These are phyloP conservation scores for Aphelenchoides fujianensis DNA, from an alignment of 1,140 invertebrate genomes.

Conservation along the genomic window DNA sequence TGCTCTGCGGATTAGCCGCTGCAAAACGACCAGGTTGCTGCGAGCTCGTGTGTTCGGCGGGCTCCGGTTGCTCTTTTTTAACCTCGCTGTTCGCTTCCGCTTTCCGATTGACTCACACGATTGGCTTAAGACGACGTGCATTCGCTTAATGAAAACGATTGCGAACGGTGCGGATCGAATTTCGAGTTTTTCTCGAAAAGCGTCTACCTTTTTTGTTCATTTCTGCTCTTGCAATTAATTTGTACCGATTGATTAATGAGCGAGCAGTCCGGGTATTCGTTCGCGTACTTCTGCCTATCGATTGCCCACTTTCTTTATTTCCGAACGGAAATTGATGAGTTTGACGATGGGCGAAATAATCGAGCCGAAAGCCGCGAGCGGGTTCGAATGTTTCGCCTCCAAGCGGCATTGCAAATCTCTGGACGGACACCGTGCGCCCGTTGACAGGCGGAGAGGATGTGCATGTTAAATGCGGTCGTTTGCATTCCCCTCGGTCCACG, in stretches of 20 bases:
- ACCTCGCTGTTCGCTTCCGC: neutral
- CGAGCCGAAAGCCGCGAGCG: neutral
- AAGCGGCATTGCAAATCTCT: conserved; percentile 1
- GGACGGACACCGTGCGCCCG: too few species aligned
- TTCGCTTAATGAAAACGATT: too few species aligned
- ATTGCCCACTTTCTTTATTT: neutral
- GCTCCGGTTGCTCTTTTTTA: neutral
- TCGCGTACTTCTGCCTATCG: too few species aligned
- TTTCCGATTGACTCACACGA: too few species aligned
- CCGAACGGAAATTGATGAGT: neutral
- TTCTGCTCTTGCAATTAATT: too few species aligned
- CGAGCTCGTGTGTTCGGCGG: neutral
- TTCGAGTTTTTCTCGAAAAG: neutral
- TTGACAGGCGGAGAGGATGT: conserved; percentile 4
- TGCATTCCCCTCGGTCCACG: neutral
- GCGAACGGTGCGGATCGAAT: neutral
- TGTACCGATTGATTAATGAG: too few species aligned
- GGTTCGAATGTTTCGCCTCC: neutral
- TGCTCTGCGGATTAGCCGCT: neutral
- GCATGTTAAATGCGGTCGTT: conserved; percentile 5
- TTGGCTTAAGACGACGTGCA: too few species aligned
- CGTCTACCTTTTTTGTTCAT: too few species aligned
- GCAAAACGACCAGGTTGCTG: neutral
- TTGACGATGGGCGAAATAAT: neutral
- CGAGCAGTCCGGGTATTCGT: too few species aligned